phyloP scores from a whole-genome alignment of 1,140 invertebrate species.

The Acyrthosiphon pisum region DNA sequence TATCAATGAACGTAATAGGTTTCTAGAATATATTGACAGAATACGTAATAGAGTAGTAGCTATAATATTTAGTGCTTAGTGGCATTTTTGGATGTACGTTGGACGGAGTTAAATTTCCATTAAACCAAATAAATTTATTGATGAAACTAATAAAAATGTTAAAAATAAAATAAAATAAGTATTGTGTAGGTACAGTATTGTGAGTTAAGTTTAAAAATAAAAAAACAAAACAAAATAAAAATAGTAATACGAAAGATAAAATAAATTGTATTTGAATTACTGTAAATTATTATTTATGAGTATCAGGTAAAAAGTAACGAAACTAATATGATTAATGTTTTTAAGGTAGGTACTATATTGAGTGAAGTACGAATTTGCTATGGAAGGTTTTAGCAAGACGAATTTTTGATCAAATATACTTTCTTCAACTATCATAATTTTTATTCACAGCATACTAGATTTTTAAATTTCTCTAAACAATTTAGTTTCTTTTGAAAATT shows the following conservation, averaged over 20 bases:
- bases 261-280: too few relatives aligned
- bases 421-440: neutral
- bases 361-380: neutral
- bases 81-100: neutral
- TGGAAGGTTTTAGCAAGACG: neutral
- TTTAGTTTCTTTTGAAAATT: neutral
- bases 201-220: too few relatives aligned
- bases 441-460: neutral
- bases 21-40: neutral
- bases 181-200: too few relatives aligned
- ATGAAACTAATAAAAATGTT: neutral
- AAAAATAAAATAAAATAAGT: neutral
- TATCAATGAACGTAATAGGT: neutral
- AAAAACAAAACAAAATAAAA: too few relatives aligned
- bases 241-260: too few relatives aligned
- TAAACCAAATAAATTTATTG: neutral
- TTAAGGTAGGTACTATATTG: neutral
- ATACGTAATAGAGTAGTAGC: too few relatives aligned
- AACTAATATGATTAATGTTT: neutral
- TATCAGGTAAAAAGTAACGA: neutral
- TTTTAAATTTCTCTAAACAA: neutral
- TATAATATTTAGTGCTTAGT: too few relatives aligned
- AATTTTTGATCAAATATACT: neutral
- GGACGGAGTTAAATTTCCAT: neutral
- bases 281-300: neutral